Base-by-base conservation (phyloP, 2,888 invertebrate genomes). In the Miltochrista miniata region DNA sequence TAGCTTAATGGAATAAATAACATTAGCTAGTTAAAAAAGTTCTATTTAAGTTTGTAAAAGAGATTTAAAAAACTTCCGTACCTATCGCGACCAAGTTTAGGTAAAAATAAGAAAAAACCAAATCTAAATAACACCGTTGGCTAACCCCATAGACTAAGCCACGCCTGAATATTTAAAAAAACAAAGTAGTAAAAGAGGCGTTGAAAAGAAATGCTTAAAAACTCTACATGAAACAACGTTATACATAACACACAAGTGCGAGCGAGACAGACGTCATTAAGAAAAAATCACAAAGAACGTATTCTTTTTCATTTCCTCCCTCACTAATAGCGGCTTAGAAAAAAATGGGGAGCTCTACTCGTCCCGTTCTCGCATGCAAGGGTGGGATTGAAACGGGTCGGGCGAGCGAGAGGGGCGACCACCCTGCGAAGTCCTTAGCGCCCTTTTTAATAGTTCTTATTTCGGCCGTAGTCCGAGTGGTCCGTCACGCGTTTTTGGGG, bases 261-360 rank as follows among this genome's bases (percentile, higher is more conserved):
- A 90, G 87, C 81, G 90, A 84, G 90, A 87, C 75, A 56, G 72
- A 61, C 45, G 74, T 71, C 72, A 79, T 72, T 81, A 87, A 89
- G 88, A 87, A 90, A 91, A 91, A 91, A 90, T 87, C 83, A 83
- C 82, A 90, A 90, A 90, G 90, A 90, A 83, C 79, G 79, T 83
- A 87, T 90, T 90, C 89, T 89, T 90, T 90, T 90, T 81, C 88
- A 90, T 85, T 90, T 90, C 90, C 90, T 90, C 90, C 90, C 89
- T 85, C 76, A 81, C 85, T 87, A 85, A 87, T 85, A 84, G 82
- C 80, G 81, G 88, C 87, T 90, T 90, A 90, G 88, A 89, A 90
- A 91, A 90, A 90, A 90, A 83, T 80, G 77, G 79, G 79, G 72
- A 73, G 83, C 70, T 74, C 80, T 84, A 81, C 78, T 82, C 79